phyloP scores from a whole-genome alignment of 2,888 invertebrate genomes.

The Masnerella sp. region DNA sequence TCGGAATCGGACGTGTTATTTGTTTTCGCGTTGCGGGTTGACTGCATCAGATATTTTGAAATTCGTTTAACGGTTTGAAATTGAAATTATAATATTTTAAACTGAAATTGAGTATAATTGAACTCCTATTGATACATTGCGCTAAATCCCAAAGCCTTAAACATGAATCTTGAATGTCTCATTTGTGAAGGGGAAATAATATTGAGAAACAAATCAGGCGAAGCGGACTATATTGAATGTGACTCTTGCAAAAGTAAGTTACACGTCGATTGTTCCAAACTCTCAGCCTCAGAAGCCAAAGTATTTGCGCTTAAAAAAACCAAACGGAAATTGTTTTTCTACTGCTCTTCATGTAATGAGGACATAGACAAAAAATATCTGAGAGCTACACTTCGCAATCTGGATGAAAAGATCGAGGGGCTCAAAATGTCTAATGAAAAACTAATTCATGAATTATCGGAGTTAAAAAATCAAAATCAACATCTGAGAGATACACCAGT shows the following conservation, averaged over 20 bases:
- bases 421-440: neutral
- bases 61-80: neutral
- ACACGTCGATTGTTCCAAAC: neutral
- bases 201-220: neutral
- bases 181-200: neutral
- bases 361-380: neutral
- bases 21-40: neutral
- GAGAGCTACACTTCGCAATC: neutral
- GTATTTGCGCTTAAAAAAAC: constrained; percentile 3
- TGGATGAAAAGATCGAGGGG: neutral
- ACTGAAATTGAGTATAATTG: too few relatives aligned
- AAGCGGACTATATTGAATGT: constrained; percentile 3
- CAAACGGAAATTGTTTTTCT: neutral
- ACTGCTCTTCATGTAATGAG: neutral
- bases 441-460: neutral
- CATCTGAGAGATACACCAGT: neutral
- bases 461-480: neutral
- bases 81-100: neutral
- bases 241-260: neutral
- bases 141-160: too few relatives aligned
- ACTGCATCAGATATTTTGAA: neutral
- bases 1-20: neutral
- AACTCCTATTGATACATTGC: too few relatives aligned
- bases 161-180: neutral
- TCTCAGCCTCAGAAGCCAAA: constrained; percentile 3